phyloP scores from a whole-genome alignment of 1,140 invertebrate genomes.

The Aricia agestis region DNA sequence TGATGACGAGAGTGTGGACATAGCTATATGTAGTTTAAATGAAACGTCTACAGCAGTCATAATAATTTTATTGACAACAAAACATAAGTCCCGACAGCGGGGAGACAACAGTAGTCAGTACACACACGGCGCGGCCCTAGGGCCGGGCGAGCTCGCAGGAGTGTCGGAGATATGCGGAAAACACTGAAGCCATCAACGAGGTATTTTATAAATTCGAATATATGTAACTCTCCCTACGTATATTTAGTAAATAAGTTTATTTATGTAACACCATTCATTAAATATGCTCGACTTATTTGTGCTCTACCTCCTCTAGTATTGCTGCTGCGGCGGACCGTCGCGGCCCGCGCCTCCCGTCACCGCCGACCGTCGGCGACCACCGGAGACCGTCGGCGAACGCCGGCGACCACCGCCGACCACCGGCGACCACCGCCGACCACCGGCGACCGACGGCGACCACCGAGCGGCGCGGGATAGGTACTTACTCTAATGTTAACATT shows the following conservation, averaged over 20 bases:
- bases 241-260: not conserved
- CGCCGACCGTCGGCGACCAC: not conserved
- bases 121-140: not conserved
- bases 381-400: no score
- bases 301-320: slow-evolving; percentile 13
- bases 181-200: slow-evolving; percentile 26
- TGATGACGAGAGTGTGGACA: no score
- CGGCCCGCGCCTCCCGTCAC: not conserved
- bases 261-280: slow-evolving; percentile 5
- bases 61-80: slow-evolving; percentile 57
- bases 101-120: not conserved
- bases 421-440: not conserved
- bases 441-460: not conserved
- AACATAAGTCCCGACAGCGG: slow-evolving; percentile 32
- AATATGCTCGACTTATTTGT: slow-evolving; percentile 21
- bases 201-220: slow-evolving; percentile 21
- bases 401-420: not conserved
- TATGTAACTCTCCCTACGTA: slow-evolving; percentile 17
- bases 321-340: not conserved
- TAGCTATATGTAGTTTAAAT: slow-evolving; percentile 22
- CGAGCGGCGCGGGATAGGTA: not conserved
- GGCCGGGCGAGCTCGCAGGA: not conserved
- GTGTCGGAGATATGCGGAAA: slow-evolving; percentile 18
- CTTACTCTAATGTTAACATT: not conserved
- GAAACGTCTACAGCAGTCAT: slow-evolving; percentile 27